Evolutionary conservation across 1,140 invertebrate genomes (phyloP), one percentile per base, ranked within the genome.

Genomic region (Bradysia coprophila): DNA sequence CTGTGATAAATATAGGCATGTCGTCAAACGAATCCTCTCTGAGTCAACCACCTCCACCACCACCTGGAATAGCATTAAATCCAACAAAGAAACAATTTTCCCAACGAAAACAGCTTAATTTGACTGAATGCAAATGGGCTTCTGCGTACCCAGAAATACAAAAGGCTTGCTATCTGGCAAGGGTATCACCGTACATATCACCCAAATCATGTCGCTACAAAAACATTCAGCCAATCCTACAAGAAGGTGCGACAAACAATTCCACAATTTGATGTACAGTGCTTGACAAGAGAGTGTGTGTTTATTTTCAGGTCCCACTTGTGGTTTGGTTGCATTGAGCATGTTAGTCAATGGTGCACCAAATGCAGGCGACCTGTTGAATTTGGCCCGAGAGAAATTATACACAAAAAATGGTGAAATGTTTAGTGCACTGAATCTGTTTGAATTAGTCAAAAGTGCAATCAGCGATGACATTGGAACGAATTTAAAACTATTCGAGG

Each of bases 361-460:
- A 2, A 61, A 62, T 2, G 60, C 77, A 1, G 59, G 68, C 20
- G 63, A 76, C 42, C 59, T 89, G 5, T 59, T 75, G 15, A 58
- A 66, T 28, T 66, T 69, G 49, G 76, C 81, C 5, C 67, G 68
- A 56, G 52, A 57, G 2, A 56, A 65, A 46, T 68, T 71, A 3
- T 87, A 72, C 49, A 83, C 80, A 5, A 72, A 75, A 47, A 77
- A 82, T 49, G 86, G 87, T 3, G 87, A 91, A 71, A 80, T 91
- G 62, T 88, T 89, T 51, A 86, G 82, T 56, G 78, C 74, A 10
- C 67, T 75, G 45, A 67, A 76, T 49, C 78, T 85, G 69, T 66
- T 59, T 15, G 61, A 66, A 46, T 54, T 82, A 38, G 68, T 73
- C 11, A 6, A 39, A n/a, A 4, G 3, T 22, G 21, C 16, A 2